A percentile compares a stretch with the other conserved stretches of the same genome.
Conservation (phyloP, 2,113 vertebrate genomes). For the Spermophilus dauricus region DNA sequence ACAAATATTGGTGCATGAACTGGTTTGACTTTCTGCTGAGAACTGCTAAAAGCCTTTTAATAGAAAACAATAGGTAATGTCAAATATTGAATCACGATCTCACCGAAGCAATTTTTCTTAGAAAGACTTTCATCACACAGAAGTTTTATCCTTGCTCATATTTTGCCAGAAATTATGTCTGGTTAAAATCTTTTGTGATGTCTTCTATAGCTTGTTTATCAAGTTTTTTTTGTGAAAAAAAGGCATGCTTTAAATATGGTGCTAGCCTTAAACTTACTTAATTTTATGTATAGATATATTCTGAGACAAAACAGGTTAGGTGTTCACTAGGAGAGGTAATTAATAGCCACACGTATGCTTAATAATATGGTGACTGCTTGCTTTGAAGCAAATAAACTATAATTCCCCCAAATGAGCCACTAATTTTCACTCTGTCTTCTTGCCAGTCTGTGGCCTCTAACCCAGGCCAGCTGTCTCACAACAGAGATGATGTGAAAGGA, state of each 20-base stretch:
- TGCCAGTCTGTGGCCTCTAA: slow-evolving; percentile 37
- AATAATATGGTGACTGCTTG: slow-evolving; percentile 1
- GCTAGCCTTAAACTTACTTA: slow-evolving; percentile 9
- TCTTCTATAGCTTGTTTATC: slow-evolving; percentile 34
- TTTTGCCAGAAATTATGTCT: slow-evolving; percentile 60
- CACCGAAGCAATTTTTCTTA: slow-evolving; percentile 73
- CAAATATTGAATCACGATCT: slow-evolving; percentile 64
- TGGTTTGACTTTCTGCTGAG: slow-evolving; percentile 79
- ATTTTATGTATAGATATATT: slow-evolving; percentile 39
- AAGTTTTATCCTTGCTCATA: slow-evolving; percentile 75
- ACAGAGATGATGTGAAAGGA: slow-evolving; percentile 42
- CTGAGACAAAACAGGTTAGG: background rate
- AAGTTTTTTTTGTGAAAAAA: slow-evolving; percentile 44
- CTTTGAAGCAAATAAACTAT: slow-evolving; percentile 37
- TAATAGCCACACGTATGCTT: slow-evolving; percentile 44
- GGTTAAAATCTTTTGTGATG: slow-evolving; percentile 53
- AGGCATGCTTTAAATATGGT: slow-evolving; percentile 3
- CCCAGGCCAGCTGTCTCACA: slow-evolving; percentile 38
- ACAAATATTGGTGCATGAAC: slow-evolving; percentile 43
- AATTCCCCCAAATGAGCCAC: slow-evolving; percentile 17
- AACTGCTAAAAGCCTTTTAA: slow-evolving; percentile 80
- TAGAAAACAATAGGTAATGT: slow-evolving; percentile 82
- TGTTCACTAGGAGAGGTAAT: background rate
- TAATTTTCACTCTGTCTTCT: slow-evolving; percentile 44
- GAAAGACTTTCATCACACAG: slow-evolving; percentile 68